phyloP scores from a whole-genome alignment of 2,888 invertebrate genomes.

The Rugalucina vietnamica region DNA sequence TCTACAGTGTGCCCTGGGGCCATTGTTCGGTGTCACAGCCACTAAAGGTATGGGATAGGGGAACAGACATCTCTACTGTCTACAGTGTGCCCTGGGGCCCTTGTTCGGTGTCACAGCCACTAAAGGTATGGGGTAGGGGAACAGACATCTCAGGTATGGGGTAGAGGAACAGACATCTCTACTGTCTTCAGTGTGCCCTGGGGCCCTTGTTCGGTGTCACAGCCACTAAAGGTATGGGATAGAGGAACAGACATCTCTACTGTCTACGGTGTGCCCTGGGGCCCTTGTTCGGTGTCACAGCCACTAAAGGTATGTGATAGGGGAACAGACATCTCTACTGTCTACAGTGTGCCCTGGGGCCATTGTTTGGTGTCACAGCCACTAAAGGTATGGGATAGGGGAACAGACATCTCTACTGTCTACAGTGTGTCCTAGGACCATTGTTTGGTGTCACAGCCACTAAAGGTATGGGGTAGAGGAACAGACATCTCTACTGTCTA shows the following conservation, averaged over 20 bases:
- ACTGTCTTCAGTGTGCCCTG: conserved; percentile 85
- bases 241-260: conserved; percentile 74
- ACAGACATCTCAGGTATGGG: too few species aligned
- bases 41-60: conserved; percentile 64
- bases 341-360: conserved; percentile 85
- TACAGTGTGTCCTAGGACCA: conserved; percentile 65
- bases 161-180: conserved; percentile 87
- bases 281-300: conserved; percentile 84
- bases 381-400: conserved; percentile 64
- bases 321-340: conserved; percentile 87
- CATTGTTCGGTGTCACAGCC: conserved; percentile 83
- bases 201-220: conserved; percentile 84
- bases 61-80: neutral
- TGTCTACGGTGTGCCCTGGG: conserved; percentile 85
- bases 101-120: conserved; percentile 86
- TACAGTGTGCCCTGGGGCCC: conserved; percentile 65
- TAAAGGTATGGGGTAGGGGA: conserved; percentile 84
- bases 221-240: conserved; percentile 73
- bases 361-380: conserved; percentile 83
- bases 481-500: conserved; percentile 85
- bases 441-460: conserved; percentile 86
- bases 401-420: neutral
- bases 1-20: conserved; percentile 85
- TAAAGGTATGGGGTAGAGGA: conserved; percentile 86
- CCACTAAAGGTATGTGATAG: conserved; percentile 76